These are phyloP conservation scores for Cydia pomonella DNA, from an alignment of 1,140 invertebrate genomes.

Conservation along the genomic window DNA sequence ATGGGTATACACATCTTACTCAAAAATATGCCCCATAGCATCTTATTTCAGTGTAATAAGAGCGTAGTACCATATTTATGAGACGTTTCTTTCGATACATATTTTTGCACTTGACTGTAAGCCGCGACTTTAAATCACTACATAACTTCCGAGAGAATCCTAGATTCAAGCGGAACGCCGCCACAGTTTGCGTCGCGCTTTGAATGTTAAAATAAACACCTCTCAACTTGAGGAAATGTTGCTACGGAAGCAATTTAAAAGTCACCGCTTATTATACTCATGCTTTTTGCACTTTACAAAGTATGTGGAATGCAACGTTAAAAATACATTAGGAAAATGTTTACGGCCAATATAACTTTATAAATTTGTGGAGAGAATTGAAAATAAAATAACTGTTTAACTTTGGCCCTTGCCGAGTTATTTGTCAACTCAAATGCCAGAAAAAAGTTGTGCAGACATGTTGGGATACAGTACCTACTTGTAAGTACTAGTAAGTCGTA, in stretches of 20 bases:
- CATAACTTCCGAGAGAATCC: slow-evolving; percentile 20
- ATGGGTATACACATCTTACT: too few relatives aligned
- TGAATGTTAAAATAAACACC: slow-evolving; percentile 29
- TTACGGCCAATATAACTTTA: neutral
- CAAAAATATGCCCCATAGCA: too few relatives aligned
- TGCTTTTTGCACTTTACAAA: neutral
- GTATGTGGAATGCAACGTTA: neutral
- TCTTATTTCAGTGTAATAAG: too few relatives aligned
- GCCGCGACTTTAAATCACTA: neutral
- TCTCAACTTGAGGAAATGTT: neutral
- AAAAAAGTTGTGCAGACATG: too few relatives aligned
- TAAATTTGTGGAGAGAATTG: neutral
- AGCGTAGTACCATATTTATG: too few relatives aligned
- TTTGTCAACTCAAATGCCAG: neutral
- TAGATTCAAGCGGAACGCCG: slow-evolving; percentile 9
- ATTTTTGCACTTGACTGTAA: too few relatives aligned
- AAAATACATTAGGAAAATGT: neutral
- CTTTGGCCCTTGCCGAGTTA: neutral
- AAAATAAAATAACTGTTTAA: neutral
- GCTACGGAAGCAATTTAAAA: slow-evolving; percentile 27
- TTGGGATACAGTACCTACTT: too few relatives aligned
- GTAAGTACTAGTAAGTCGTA: too few relatives aligned
- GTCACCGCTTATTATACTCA: neutral
- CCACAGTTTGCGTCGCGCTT: slow-evolving; percentile 18
- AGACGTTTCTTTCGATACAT: too few relatives aligned